Conservation (phyloP, 2,888 invertebrate species). For the Fabriciana adippe region DNA sequence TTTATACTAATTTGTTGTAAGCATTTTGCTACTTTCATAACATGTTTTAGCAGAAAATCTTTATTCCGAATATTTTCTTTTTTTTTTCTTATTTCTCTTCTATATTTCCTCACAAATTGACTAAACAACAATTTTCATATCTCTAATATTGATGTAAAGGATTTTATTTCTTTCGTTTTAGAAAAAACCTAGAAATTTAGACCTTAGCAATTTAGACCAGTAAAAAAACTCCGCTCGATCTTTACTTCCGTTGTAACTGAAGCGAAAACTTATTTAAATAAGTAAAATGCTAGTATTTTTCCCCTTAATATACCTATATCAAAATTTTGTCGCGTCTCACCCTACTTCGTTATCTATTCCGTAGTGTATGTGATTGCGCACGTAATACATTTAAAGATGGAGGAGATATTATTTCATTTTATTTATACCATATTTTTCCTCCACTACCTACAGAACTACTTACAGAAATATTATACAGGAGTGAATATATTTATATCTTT, state of each 20-base stretch:
- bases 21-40: too few species aligned
- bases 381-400: conserved; percentile 3
- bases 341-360: background rate
- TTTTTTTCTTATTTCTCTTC: too few species aligned
- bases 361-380: conserved; percentile 13
- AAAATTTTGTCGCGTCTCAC: background rate
- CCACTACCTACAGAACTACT: background rate
- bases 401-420: conserved; percentile 6
- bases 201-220: background rate
- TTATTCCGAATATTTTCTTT: too few species aligned
- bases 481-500: too few species aligned
- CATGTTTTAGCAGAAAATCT: too few species aligned
- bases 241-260: background rate
- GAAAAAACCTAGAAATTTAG: background rate
- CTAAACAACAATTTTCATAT: too few species aligned
- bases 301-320: background rate
- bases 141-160: too few species aligned
- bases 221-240: background rate
- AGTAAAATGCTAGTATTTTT: background rate
- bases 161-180: background rate
- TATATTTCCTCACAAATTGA: too few species aligned
- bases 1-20: too few species aligned
- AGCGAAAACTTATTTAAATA: background rate
- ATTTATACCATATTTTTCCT: background rate
- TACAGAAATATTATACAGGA: background rate